Conservation (phyloP, 2,113 vertebrate genomes). For the Gadus chalcogrammus region DNA sequence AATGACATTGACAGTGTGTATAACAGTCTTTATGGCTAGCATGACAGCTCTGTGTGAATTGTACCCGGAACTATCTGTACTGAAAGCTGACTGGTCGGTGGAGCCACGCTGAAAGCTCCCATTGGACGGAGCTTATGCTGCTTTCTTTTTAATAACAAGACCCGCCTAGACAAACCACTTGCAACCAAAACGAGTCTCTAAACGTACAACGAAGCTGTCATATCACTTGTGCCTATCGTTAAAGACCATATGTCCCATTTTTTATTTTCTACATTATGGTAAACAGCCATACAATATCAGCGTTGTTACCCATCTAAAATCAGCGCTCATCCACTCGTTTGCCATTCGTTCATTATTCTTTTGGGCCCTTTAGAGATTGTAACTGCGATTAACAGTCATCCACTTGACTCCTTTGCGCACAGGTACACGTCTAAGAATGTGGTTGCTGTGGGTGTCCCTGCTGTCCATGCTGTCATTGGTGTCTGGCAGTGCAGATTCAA, state of each 20-base stretch:
- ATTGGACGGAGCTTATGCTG: constrained; percentile 59
- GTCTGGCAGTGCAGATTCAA: constrained; percentile 81
- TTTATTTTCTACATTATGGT: too few species aligned
- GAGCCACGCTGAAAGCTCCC: constrained; percentile 64
- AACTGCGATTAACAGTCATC: too few species aligned
- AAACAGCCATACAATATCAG: too few species aligned
- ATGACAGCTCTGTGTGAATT: constrained; percentile 8
- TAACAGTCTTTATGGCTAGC: not conserved
- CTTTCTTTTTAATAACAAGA: constrained; percentile 44
- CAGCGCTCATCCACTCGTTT: too few species aligned
- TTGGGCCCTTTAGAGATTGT: too few species aligned
- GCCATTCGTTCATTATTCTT: too few species aligned
- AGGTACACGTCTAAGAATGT: constrained; percentile 74
- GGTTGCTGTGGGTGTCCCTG: constrained; percentile 66
- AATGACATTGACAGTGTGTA: not conserved
- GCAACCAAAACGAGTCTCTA: too few species aligned
- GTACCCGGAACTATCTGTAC: constrained; percentile 27
- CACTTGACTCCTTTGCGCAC: not conserved
- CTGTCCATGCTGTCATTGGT: constrained; percentile 70
- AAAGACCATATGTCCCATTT: too few species aligned
- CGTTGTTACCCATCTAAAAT: too few species aligned
- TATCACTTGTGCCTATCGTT: too few species aligned
- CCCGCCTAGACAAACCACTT: not conserved
- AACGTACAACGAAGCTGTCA: too few species aligned
- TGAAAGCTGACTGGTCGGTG: constrained; percentile 55